These are phyloP conservation scores for Castor canadensis DNA, from an alignment of 2,113 vertebrate species.

Conservation along the genomic window DNA sequence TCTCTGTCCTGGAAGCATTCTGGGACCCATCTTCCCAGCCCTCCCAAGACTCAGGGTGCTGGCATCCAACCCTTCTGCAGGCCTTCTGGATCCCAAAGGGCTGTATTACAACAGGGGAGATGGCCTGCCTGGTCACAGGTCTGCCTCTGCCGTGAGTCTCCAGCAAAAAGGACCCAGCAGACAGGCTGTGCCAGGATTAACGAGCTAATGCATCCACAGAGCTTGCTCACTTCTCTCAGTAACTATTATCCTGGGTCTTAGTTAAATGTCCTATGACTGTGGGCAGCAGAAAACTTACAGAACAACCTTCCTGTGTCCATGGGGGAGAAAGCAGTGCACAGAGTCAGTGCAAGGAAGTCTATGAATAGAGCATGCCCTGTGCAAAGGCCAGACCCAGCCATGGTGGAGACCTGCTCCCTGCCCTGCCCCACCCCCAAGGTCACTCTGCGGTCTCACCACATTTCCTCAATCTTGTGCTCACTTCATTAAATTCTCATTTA, in stretches of 20 bases:
- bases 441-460: background rate
- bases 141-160: background rate
- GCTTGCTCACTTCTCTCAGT: accelerated
- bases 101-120: no score
- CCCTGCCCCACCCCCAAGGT: background rate
- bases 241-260: background rate
- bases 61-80: background rate
- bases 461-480: background rate
- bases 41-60: background rate
- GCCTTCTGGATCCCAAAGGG: no score
- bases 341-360: background rate
- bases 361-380: background rate
- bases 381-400: background rate
- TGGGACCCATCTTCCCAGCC: background rate
- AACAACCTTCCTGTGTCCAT: background rate
- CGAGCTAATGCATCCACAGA: accelerated
- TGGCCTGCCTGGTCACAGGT: background rate
- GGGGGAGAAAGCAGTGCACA: accelerated
- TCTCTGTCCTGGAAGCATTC: background rate
- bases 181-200: accelerated
- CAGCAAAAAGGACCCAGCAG: accelerated
- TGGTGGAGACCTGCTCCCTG: accelerated
- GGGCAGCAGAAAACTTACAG: background rate
- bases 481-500: background rate
- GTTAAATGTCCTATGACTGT: accelerated